These are phyloP conservation scores for Microplitis demolitor DNA, from an alignment of 1,140 invertebrate species.

Conservation along the genomic window DNA sequence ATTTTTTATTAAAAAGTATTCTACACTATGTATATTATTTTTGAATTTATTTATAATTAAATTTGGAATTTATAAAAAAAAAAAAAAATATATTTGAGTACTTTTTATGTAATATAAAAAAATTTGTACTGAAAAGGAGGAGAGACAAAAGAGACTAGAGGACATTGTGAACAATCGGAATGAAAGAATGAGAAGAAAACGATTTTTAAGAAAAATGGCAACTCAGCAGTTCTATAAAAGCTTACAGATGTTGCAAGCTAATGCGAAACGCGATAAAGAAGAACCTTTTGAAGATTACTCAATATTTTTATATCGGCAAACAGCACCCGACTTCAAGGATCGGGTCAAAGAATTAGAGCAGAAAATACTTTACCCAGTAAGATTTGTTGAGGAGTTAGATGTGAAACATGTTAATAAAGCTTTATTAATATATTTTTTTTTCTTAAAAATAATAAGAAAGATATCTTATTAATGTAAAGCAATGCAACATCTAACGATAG, in stretches of 20 bases:
- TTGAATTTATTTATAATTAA: background rate
- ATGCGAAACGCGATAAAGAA: constrained; percentile 65
- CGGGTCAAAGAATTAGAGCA: constrained; percentile 78
- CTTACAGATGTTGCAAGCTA: constrained; percentile 76
- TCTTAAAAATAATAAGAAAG: background rate
- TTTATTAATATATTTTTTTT: constrained; percentile 20
- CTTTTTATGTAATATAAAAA: background rate
- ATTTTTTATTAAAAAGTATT: background rate
- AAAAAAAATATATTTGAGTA: background rate
- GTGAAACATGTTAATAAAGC: constrained; percentile 10
- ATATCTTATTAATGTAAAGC: background rate
- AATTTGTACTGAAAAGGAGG: constrained; percentile 61
- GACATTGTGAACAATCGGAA: constrained; percentile 72
- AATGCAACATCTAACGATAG: background rate
- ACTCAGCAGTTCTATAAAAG: constrained; percentile 78
- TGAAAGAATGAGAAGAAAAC: constrained; percentile 69
- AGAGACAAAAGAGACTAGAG: constrained; percentile 69
- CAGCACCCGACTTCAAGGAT: constrained; percentile 75
- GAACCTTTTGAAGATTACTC: constrained; percentile 77
- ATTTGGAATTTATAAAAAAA: background rate
- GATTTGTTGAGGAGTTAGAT: constrained; percentile 39
- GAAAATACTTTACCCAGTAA: constrained; percentile 78
- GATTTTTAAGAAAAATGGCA: constrained; percentile 70
- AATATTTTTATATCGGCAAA: constrained; percentile 75
- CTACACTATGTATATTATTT: background rate